Evolutionary conservation across 1,140 invertebrate genomes (phyloP).

Genomic region (Panagrolaimus sp.): DNA sequence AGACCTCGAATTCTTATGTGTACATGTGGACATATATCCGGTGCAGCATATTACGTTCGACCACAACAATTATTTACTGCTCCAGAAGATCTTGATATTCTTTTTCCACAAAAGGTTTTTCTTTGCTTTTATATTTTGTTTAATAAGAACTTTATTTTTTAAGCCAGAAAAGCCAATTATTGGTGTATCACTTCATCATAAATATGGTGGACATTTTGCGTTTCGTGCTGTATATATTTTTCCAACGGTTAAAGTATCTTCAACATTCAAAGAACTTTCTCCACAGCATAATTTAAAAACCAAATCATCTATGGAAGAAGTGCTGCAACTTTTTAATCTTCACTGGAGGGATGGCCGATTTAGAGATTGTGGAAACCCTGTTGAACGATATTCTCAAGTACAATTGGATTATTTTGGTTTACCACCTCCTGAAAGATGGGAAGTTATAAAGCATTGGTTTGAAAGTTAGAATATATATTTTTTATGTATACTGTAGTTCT

Average conservation of each 20-base stretch:
- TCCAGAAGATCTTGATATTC: slow-evolving; percentile 9
- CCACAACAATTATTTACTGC: slow-evolving; percentile 16
- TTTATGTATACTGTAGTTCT: too few relatives aligned
- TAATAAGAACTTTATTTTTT: background rate
- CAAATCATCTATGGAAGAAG: slow-evolving; percentile 5
- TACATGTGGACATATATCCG: slow-evolving; percentile 37
- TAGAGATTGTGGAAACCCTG: slow-evolving; percentile 35
- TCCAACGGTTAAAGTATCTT: slow-evolving; percentile 14
- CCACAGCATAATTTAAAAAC: slow-evolving; percentile 14
- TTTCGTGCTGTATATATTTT: slow-evolving; percentile 37
- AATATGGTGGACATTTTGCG: slow-evolving; percentile 40
- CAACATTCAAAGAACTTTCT: background rate
- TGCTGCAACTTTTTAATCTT: slow-evolving; percentile 38
- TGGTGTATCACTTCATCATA: slow-evolving; percentile 36
- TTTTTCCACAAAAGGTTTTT: slow-evolving; percentile 1
- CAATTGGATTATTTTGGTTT: slow-evolving; percentile 32
- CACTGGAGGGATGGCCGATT: slow-evolving; percentile 31
- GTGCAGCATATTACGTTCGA: slow-evolving; percentile 36
- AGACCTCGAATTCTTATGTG: slow-evolving; percentile 42
- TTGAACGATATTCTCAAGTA: slow-evolving; percentile 27
- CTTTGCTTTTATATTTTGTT: background rate
- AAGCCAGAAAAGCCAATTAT: slow-evolving; percentile 24
- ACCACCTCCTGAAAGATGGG: slow-evolving; percentile 35
- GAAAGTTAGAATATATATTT: too few relatives aligned
- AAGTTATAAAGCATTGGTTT: slow-evolving; percentile 31